Evolutionary conservation across 1,140 invertebrate genomes (phyloP).

Genomic region (Platyura marginata): DNA sequence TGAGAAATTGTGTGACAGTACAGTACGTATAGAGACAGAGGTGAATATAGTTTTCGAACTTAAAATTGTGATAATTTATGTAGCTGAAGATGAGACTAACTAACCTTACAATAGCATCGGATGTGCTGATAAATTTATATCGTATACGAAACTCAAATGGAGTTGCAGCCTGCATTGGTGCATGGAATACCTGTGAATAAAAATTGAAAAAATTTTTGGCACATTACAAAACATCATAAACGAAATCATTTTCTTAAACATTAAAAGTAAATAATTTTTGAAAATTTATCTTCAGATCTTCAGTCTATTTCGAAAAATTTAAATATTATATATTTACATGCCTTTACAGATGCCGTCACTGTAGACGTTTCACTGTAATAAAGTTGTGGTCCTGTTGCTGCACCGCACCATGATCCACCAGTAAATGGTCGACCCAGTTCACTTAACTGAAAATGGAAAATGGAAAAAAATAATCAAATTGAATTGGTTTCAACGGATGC

Average conservation of each 20-base stretch:
- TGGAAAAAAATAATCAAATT: too few relatives aligned
- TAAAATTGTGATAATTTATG: constrained; percentile 5
- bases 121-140: constrained; percentile 54
- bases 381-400: constrained; percentile 49
- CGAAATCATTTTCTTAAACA: too few relatives aligned
- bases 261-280: too few relatives aligned
- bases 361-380: constrained; percentile 74
- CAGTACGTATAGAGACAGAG: too few relatives aligned
- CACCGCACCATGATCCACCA: constrained; percentile 67
- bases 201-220: background rate
- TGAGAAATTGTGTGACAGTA: too few relatives aligned
- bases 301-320: too few relatives aligned
- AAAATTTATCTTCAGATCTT: too few relatives aligned
- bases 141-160: constrained; percentile 57
- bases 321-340: too few relatives aligned
- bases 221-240: background rate
- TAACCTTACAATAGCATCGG: constrained; percentile 51
- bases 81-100: constrained; percentile 7
- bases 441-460: constrained; percentile 36
- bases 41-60: too few relatives aligned
- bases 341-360: constrained; percentile 54
- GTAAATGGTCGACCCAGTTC: constrained; percentile 65
- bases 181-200: constrained; percentile 39
- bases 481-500: too few relatives aligned
- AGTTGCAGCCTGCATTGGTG: constrained; percentile 34